Conservation (phyloP, 2,888 invertebrate species). For the Hymenopus coronatus region DNA sequence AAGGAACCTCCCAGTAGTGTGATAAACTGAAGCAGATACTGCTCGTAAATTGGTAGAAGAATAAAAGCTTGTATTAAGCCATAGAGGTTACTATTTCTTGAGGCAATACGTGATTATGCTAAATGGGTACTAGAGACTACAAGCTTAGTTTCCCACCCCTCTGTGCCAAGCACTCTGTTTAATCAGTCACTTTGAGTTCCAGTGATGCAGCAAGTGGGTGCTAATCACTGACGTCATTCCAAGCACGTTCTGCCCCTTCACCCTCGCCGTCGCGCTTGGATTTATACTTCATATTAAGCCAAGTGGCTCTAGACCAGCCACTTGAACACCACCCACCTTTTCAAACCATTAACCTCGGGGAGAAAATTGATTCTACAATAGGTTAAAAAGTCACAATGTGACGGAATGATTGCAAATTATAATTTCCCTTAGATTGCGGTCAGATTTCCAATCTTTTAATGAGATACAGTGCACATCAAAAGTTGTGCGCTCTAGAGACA, state of each 20-base stretch:
- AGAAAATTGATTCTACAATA: neutral
- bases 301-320: neutral
- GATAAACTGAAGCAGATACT: too few relatives aligned
- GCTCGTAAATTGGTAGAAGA: neutral
- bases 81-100: neutral
- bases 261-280: neutral
- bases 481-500: too few relatives aligned
- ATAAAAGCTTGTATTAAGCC: neutral
- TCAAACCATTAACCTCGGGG: neutral
- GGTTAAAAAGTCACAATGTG: neutral
- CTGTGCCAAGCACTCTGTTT: neutral
- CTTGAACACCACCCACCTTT: neutral
- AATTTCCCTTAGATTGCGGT: neutral
- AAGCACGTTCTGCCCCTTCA: neutral
- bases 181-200: neutral
- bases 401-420: neutral
- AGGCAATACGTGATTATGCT: neutral
- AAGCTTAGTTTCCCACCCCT: neutral
- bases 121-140: neutral
- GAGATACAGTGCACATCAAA: neutral
- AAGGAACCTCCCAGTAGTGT: too few relatives aligned
- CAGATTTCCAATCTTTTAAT: neutral
- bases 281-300: neutral
- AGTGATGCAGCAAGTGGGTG: neutral
- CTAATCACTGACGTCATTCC: conserved; percentile 5